phyloP scores from a whole-genome alignment of 2,888 invertebrate genomes.

The Drosophila melanosoma region DNA sequence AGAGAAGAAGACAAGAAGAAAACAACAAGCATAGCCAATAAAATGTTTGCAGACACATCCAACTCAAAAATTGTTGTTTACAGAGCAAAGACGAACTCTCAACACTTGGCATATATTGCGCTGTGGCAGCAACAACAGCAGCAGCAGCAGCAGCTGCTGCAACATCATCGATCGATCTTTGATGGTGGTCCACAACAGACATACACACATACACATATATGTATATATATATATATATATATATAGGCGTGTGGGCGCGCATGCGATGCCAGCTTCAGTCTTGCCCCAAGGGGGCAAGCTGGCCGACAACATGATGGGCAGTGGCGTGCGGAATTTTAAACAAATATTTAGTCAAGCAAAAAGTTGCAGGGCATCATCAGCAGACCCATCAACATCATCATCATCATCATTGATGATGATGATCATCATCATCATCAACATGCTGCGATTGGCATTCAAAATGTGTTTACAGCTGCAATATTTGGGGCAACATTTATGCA shows the following conservation, averaged over 20 bases:
- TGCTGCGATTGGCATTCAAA: constrained; percentile 56
- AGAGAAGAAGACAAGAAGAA: neutral
- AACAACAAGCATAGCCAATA: constrained; percentile 58
- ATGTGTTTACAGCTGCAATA: constrained; percentile 80
- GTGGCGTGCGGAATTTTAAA: constrained; percentile 74
- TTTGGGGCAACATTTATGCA: constrained; percentile 82
- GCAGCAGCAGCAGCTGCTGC: constrained; percentile 65
- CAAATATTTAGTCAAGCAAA: constrained; percentile 76
- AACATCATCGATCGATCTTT: constrained; percentile 54
- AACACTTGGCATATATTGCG: constrained; percentile 72
- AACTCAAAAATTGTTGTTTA: constrained; percentile 66
- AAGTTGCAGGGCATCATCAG: constrained; percentile 48
- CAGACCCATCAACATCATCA: constrained; percentile 23
- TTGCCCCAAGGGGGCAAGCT: constrained; percentile 34
- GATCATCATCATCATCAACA: constrained; percentile 30
- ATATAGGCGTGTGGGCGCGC: constrained; percentile 54
- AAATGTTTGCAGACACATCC: constrained; percentile 69
- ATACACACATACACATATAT: neutral
- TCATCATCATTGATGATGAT: constrained; percentile 27
- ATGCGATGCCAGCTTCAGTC: constrained; percentile 2
- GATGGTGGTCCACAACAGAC: constrained; percentile 61
- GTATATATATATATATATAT: neutral
- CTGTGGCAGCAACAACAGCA: constrained; percentile 7
- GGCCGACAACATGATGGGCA: constrained; percentile 44
- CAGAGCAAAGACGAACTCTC: constrained; percentile 34